Evolutionary conservation across 2,113 vertebrate genomes (phyloP).

Genomic region (Phylloscopus trochilus): DNA sequence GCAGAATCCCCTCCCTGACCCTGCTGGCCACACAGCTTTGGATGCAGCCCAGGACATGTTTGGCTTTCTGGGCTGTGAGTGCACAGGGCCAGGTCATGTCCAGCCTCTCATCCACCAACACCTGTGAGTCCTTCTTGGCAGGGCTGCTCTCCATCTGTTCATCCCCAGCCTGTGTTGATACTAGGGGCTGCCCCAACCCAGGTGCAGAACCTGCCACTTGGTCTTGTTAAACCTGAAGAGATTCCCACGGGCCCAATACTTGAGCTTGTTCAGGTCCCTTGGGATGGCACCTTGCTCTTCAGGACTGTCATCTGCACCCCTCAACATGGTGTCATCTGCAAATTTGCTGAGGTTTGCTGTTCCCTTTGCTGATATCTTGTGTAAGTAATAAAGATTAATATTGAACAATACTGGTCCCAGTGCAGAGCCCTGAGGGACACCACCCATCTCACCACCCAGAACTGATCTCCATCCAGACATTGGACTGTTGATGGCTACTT

Average conservation of each 20-base stretch:
- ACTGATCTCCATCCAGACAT: rapidly evolving
- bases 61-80: rapidly evolving
- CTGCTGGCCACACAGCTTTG: rapidly evolving
- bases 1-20: rapidly evolving
- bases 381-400: not conserved
- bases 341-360: not conserved
- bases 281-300: not conserved
- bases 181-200: rapidly evolving
- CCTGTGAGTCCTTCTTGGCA: not conserved
- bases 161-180: not conserved
- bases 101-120: not conserved
- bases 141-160: not conserved
- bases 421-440: not conserved
- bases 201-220: not conserved
- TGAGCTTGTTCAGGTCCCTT: not conserved
- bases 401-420: not conserved
- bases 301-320: rapidly evolving
- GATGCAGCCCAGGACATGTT: rapidly evolving
- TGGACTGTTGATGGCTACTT: not conserved
- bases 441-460: rapidly evolving
- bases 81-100: rapidly evolving
- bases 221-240: not conserved
- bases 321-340: not conserved
- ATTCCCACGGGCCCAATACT: rapidly evolving
- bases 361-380: not conserved